phyloP scores from a whole-genome alignment of 1,140 invertebrate species.

The Uloborus diversus region DNA sequence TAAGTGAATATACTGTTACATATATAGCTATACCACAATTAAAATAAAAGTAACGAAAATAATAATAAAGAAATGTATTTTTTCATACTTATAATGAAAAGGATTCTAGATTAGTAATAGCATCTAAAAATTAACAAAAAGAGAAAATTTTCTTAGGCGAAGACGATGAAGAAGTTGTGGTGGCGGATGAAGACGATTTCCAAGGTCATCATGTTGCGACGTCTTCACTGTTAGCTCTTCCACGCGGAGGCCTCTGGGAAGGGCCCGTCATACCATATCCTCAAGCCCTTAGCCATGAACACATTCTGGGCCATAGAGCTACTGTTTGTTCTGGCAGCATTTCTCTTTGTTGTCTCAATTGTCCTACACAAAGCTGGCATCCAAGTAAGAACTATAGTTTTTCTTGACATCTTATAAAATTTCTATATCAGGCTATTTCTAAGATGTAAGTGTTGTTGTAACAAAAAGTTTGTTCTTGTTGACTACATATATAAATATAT shows the following conservation, averaged over 20 bases:
- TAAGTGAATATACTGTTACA: no score
- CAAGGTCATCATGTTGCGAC: neutral
- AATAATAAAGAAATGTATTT: no score
- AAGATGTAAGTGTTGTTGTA: no score
- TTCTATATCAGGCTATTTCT: no score
- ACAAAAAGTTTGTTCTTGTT: no score
- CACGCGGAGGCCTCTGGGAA: conserved; percentile 23
- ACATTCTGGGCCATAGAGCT: neutral
- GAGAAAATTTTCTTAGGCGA: neutral
- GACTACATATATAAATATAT: no score
- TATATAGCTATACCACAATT: no score
- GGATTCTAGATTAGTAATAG: no score
- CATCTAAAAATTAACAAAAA: no score
- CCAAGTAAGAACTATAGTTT: neutral
- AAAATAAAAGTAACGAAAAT: no score
- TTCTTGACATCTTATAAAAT: no score
- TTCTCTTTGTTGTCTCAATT: conserved; percentile 46
- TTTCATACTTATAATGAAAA: no score
- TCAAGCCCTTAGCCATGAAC: conserved; percentile 16
- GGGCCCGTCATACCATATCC: conserved; percentile 2
- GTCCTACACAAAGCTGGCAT: conserved; percentile 47
- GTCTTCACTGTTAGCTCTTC: conserved; percentile 4
- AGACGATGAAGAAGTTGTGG: conserved; percentile 33
- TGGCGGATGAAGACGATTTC: conserved; percentile 25
- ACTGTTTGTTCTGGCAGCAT: conserved; percentile 8